Conservation (phyloP, 2,113 vertebrate species). For the Ailuropoda melanoleuca region DNA sequence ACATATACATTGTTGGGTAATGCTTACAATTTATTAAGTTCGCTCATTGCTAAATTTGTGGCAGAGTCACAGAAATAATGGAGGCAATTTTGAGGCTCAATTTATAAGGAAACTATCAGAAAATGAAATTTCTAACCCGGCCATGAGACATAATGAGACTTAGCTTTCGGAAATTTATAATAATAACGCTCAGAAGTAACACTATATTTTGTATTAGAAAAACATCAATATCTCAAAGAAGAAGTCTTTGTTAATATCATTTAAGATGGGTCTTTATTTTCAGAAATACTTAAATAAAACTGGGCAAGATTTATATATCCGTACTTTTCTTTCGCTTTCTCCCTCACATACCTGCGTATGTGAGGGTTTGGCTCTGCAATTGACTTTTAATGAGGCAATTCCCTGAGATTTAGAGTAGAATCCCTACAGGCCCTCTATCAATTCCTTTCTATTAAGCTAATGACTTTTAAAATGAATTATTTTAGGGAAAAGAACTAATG, state of each 20-base stretch:
- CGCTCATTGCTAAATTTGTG: not conserved
- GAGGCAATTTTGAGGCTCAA: not conserved
- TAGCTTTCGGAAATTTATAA: not conserved
- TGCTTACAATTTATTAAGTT: not conserved
- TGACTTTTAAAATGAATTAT: constrained; percentile 70
- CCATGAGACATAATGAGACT: not conserved
- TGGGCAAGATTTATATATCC: not conserved
- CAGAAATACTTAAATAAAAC: constrained; percentile 27
- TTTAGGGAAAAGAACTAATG: constrained; percentile 55
- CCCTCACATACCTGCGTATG: not conserved
- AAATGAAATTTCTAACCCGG: constrained; percentile 10
- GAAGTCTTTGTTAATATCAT: not conserved
- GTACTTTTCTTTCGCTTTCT: not conserved
- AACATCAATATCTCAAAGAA: not conserved
- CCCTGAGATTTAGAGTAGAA: constrained; percentile 48
- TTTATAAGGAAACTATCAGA: constrained; percentile 22
- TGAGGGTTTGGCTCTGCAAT: not conserved
- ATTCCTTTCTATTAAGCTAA: constrained; percentile 68
- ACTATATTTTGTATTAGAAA: not conserved
- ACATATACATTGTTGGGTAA: not conserved
- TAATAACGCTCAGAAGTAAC: not conserved
- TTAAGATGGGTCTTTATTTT: not conserved
- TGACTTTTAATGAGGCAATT: constrained; percentile 73
- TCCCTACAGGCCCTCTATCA: constrained; percentile 53
- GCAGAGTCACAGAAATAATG: not conserved